These are phyloP conservation scores for Lithodes maja DNA, from an alignment of 2,888 invertebrate genomes.

Conservation along the genomic window DNA sequence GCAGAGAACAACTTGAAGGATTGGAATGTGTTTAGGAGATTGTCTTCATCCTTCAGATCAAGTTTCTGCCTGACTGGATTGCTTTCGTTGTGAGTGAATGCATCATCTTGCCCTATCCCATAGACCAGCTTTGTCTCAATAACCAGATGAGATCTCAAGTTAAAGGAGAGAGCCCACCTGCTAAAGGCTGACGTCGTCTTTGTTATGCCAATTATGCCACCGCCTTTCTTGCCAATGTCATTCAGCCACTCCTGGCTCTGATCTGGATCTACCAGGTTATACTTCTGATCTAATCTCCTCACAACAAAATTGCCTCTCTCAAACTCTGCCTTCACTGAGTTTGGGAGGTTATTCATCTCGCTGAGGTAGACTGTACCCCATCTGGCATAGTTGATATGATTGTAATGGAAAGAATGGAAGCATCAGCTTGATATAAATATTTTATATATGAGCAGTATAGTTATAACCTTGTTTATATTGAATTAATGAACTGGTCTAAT, in stretches of 20 bases:
- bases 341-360: not conserved
- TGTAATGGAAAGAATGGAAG: not conserved
- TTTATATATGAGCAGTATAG: too few relatives aligned
- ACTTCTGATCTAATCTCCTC: not conserved
- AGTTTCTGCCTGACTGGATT: not conserved
- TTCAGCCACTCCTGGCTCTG: conserved; percentile 9
- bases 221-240: not conserved
- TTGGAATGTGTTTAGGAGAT: not conserved
- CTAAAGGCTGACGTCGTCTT: conserved; percentile 7
- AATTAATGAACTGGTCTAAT: too few relatives aligned
- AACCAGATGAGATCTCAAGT: not conserved
- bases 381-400: not conserved
- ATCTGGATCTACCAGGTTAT: conserved; percentile 12
- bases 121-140: not conserved
- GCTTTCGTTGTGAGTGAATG: not conserved
- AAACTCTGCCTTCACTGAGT: not conserved
- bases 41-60: not conserved
- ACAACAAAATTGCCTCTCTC: not conserved
- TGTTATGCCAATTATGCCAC: not conserved
- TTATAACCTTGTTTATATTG: too few relatives aligned
- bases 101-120: not conserved
- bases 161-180: not conserved
- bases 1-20: too few relatives aligned
- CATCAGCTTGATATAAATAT: too few relatives aligned
- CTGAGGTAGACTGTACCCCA: not conserved